These are phyloP conservation scores for Acleris emargana DNA, from an alignment of 2,888 invertebrate species.

Conservation along the genomic window DNA sequence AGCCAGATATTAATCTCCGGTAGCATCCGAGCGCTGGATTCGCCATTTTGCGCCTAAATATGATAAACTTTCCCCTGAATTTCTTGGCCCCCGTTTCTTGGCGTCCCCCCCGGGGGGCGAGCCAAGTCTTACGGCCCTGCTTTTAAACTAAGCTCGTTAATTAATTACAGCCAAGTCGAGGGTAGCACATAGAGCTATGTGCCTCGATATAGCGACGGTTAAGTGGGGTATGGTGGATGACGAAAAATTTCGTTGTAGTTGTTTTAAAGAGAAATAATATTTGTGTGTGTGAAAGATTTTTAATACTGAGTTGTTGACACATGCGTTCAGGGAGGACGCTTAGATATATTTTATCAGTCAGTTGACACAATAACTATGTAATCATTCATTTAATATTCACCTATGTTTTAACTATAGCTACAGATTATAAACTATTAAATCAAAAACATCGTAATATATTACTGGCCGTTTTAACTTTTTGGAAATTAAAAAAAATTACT, in stretches of 20 bases:
- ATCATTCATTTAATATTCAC: too few species aligned
- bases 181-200: conserved; percentile 79
- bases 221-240: conserved; percentile 22
- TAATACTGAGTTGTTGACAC: too few species aligned
- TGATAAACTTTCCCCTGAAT: conserved; percentile 84
- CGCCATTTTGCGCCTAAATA: conserved; percentile 84
- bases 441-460: too few species aligned
- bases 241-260: conserved; percentile 11
- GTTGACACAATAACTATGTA: too few species aligned
- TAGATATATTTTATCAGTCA: too few species aligned
- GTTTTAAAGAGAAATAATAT: neutral
- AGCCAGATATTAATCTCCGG: conserved; percentile 82
- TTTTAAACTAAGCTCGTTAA: conserved; percentile 85
- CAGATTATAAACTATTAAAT: too few species aligned
- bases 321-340: too few species aligned
- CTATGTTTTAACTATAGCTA: too few species aligned
- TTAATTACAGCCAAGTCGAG: conserved; percentile 83
- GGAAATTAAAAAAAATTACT: too few species aligned
- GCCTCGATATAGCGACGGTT: conserved; percentile 74
- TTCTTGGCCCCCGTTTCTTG: conserved; percentile 73
- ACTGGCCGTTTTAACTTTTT: too few species aligned
- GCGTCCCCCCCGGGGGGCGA: conserved; percentile 59
- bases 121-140: conserved; percentile 82
- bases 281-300: too few species aligned
- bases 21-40: conserved; percentile 81